Evolutionary conservation across 2,113 vertebrate species (phyloP).

Genomic region (Anguilla rostrata): DNA sequence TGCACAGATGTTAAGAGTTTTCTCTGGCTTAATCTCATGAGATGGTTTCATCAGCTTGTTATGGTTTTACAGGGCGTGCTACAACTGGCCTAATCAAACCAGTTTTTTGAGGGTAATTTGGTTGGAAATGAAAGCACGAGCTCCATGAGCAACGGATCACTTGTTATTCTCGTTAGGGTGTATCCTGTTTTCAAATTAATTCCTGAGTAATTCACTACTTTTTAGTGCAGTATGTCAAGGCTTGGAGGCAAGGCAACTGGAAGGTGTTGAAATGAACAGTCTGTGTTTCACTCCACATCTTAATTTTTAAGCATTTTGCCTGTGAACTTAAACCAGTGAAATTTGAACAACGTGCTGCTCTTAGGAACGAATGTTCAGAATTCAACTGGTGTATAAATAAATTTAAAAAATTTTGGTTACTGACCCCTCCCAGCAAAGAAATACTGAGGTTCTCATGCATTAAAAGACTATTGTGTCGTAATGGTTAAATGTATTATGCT

Average conservation of each 20-base stretch:
- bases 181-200: background rate
- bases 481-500: no score
- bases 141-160: background rate
- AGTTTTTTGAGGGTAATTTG: background rate
- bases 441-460: no score
- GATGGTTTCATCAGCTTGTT: background rate
- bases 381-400: no score
- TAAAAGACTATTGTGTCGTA: no score
- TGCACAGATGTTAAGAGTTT: background rate
- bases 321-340: no score
- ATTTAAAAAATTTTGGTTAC: no score
- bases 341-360: no score
- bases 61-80: background rate
- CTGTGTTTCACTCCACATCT: background rate
- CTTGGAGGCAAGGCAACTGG: no score
- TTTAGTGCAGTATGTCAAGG: background rate
- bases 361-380: no score
- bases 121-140: background rate
- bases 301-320: no score
- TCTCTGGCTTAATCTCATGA: background rate
- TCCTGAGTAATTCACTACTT: background rate
- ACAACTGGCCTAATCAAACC: background rate
- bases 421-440: no score
- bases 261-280: background rate
- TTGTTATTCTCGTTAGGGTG: background rate